Base-by-base conservation (phyloP, 2,113 vertebrate species). In the Psilopsiagon aurifrons region DNA sequence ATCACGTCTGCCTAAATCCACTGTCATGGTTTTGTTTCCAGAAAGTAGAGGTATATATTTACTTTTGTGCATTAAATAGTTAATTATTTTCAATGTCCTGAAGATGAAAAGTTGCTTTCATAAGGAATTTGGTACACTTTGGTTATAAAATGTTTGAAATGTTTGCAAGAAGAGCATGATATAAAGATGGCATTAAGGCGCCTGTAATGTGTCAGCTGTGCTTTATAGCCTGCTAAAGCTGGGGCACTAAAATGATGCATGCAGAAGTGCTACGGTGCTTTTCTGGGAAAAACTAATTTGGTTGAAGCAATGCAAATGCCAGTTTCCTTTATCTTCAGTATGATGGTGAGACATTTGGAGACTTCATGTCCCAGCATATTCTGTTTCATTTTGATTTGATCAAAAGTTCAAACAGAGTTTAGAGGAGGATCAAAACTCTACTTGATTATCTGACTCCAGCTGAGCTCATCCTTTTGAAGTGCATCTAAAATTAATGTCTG, bases 391-490 rank as follows among this genome's bases (percentile, higher is more conserved):
- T 88, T 78, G 43, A 68, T 88, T 88, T 79, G 27, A 92, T 57
- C 29, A 49, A 33, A 84, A 79, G 92, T 79, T 96, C 79, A 93
- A 66, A 78, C 12, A 67, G 86, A 92, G 88, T 96, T 88, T 96
- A 90, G 55, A 77, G 69, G 16, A 83, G 51, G 47, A 92, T 88
- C 52, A 88, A 69, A 78, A 93, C 35, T 86, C 86, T 64, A 29
- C 89, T 83, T 87, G 70, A 70, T 96, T 88, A 66, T 90, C 71
- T 92, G 75, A 51, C 90, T 95, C 55, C 68, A 92, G 41, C 85
- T 88, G 83, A 86, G 92, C 52, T 86, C 66, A 84, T 93, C 76
- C 44, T 86, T 96, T 88, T 86, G 88, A 96, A 92, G 86, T 79
- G 24, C 55, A 66, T 92, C 88, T 94, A 84, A 95, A 94, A 94